phyloP scores from a whole-genome alignment of 2,113 vertebrate genomes.

The Periophthalmus modestus region DNA sequence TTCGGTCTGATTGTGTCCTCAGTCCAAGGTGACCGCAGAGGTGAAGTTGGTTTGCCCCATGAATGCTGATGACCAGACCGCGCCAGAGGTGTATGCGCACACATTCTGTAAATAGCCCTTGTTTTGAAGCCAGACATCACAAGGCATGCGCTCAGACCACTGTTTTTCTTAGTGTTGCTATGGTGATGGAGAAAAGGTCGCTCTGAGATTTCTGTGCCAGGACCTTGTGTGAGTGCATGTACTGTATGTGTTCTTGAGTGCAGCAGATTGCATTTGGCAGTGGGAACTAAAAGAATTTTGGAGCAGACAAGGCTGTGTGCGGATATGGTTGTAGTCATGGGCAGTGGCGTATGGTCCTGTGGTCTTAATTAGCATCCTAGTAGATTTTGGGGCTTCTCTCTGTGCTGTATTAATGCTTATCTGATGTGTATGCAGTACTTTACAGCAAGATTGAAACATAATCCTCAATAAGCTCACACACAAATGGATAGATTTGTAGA shows the following conservation, averaged over 20 bases:
- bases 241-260: constrained; percentile 26
- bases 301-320: constrained; percentile 4
- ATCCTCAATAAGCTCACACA: constrained; percentile 34
- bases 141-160: constrained; percentile 43
- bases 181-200: constrained; percentile 57
- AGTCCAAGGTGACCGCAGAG: constrained; percentile 60
- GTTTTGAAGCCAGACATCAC: constrained; percentile 31
- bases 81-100: constrained; percentile 27
- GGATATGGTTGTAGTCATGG: not conserved
- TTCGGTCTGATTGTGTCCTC: constrained; percentile 43
- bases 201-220: constrained; percentile 39
- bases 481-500: constrained; percentile 29
- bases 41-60: constrained; percentile 26
- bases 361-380: constrained; percentile 10
- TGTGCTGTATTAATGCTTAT: constrained; percentile 49
- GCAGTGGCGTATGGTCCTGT: constrained; percentile 21
- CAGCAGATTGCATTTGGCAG: constrained; percentile 48
- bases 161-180: constrained; percentile 58
- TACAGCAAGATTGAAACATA: constrained; percentile 45
- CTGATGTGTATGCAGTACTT: constrained; percentile 47
- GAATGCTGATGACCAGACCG: constrained; percentile 59
- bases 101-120: constrained; percentile 28
- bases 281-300: constrained; percentile 36
- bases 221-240: constrained; percentile 40
- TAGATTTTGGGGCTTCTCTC: constrained; percentile 24